A percentile compares a stretch with the other conserved stretches of the same genome.
Conservation (phyloP, 2,888 invertebrate genomes). For the Lottia gigantea region DNA sequence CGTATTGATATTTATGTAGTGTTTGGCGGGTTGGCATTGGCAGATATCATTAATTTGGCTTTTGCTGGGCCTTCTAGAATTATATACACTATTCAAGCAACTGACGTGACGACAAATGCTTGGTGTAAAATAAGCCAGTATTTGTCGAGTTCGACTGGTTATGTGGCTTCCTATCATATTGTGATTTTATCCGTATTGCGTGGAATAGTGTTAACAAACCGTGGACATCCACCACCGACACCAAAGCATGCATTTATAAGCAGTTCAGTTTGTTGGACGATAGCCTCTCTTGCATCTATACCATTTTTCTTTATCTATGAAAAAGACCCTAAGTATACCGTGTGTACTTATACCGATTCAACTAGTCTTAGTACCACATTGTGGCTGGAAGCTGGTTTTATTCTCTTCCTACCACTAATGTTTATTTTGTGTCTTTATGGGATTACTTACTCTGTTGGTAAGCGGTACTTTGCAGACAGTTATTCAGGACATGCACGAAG, state of each 20-base stretch:
- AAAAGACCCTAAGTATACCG: slow-evolving; percentile 17
- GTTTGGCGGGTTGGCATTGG: slow-evolving; percentile 48
- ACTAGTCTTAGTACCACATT: slow-evolving; percentile 32
- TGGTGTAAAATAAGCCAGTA: slow-evolving; percentile 49
- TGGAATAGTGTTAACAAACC: slow-evolving; percentile 50
- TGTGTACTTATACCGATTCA: slow-evolving; percentile 26
- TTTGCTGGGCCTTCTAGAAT: slow-evolving; percentile 51
- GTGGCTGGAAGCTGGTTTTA: slow-evolving; percentile 42
- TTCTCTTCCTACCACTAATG: slow-evolving; percentile 48
- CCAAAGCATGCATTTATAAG: slow-evolving; percentile 42
- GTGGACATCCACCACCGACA: slow-evolving; percentile 42
- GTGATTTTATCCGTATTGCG: slow-evolving; percentile 53
- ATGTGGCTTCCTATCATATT: slow-evolving; percentile 50
- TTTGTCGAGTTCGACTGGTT: slow-evolving; percentile 33
- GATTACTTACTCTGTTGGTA: slow-evolving; percentile 47
- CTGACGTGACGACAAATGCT: slow-evolving; percentile 31
- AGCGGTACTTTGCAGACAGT: slow-evolving; percentile 56
- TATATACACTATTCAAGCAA: slow-evolving; percentile 38
- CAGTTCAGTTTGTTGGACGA: slow-evolving; percentile 41
- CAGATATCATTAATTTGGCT: slow-evolving; percentile 45
- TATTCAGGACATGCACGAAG: slow-evolving; percentile 49
- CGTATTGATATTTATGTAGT: slow-evolving; percentile 50
- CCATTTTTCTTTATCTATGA: slow-evolving; percentile 37
- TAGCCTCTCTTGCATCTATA: slow-evolving; percentile 45
- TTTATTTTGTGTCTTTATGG: slow-evolving; percentile 46